A percentile compares a stretch with the other conserved stretches of the same genome.
These are phyloP conservation scores for Myrmecobius fasciatus DNA, from an alignment of 2,113 vertebrate species.

Conservation along the genomic window DNA sequence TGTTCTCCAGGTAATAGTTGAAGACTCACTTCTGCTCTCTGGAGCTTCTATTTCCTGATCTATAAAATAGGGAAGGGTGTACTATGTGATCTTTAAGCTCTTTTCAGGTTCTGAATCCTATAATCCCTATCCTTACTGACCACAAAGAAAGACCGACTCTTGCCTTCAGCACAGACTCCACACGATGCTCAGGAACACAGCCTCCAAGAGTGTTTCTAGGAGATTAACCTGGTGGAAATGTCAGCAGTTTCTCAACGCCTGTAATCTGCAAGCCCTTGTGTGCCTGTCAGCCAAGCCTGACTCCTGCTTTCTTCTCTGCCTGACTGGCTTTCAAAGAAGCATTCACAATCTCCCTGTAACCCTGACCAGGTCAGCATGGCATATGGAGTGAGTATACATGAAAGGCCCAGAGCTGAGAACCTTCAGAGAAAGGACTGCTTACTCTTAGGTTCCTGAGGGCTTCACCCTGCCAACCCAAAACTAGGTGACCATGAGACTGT, in stretches of 20 bases:
- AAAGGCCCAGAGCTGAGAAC: not conserved
- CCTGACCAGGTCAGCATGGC: not conserved
- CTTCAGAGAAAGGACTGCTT: not conserved
- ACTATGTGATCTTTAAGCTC: not conserved
- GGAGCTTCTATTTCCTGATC: not conserved
- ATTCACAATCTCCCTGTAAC: not conserved
- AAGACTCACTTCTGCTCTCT: not conserved
- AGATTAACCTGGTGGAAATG: slow-evolving; percentile 12
- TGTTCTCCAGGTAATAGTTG: not conserved
- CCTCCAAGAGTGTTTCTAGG: not conserved
- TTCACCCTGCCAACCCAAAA: not conserved
- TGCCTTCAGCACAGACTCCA: not conserved
- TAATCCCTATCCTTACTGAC: slow-evolving; percentile 14
- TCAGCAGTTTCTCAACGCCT: slow-evolving; percentile 17
- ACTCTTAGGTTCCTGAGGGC: not conserved
- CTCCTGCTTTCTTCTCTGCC: not conserved
- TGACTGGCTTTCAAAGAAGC: slow-evolving; percentile 3
- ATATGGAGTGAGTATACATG: not conserved
- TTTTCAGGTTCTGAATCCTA: not conserved
- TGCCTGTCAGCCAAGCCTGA: slow-evolving; percentile 8
- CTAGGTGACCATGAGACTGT: not conserved
- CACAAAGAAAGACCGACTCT: slow-evolving; percentile 28
- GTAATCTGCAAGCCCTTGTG: not conserved
- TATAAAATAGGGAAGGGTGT: not conserved
- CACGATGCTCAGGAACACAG: not conserved